phyloP scores from a whole-genome alignment of 2,797 vertebrate genomes.

The Acanthis flammea region DNA sequence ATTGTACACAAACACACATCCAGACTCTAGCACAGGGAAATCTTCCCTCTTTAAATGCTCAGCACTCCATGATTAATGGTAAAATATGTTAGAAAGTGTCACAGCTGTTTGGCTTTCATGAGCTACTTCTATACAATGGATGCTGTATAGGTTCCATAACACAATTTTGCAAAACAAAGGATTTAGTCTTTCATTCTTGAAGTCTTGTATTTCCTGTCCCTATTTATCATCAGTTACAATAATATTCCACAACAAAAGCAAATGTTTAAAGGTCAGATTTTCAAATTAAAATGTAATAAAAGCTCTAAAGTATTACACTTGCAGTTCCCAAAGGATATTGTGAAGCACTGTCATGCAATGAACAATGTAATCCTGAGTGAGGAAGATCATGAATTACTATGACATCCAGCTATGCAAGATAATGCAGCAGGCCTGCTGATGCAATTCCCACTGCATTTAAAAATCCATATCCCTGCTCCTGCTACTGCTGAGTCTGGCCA shows the following conservation, averaged over 20 bases:
- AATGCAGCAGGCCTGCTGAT: neutral
- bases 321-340: neutral
- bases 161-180: neutral
- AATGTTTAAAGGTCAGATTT: neutral
- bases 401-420: neutral
- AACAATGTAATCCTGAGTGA: neutral
- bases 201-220: neutral
- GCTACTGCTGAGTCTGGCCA: neutral
- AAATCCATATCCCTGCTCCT: neutral
- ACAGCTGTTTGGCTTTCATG: neutral
- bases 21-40: neutral
- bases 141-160: neutral
- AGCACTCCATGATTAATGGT: neutral
- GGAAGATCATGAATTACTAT: neutral
- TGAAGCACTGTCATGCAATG: neutral
- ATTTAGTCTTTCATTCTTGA: neutral
- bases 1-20: neutral
- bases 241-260: neutral
- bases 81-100: neutral
- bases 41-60: neutral
- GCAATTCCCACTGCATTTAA: neutral
- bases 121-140: neutral
- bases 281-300: conserved; percentile 29
- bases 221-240: neutral
- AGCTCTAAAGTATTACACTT: neutral